Evolutionary conservation across 2,888 invertebrate genomes (phyloP).

Genomic region (Noctua janthina): DNA sequence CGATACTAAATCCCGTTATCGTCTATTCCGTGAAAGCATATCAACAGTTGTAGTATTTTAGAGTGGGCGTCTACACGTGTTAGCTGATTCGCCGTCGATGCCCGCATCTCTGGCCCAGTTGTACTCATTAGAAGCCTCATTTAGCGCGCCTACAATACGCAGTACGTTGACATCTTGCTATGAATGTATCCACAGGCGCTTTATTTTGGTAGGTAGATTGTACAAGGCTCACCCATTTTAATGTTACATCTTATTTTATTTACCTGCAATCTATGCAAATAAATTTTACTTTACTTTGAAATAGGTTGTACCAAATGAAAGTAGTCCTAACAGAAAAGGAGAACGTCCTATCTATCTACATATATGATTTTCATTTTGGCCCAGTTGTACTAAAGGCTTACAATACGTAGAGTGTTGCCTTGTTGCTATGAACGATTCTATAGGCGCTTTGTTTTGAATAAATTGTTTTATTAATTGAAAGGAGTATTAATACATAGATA

Average conservation of each 20-base stretch:
- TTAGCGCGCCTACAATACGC: constrained; percentile 42
- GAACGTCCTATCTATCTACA: neutral
- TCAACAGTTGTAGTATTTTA: constrained; percentile 47
- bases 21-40: constrained; percentile 4
- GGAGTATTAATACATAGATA: neutral
- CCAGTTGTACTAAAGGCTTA: constrained; percentile 4
- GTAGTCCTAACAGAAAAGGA: neutral
- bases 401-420: constrained; percentile 44
- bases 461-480: neutral
- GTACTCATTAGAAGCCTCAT: constrained; percentile 14
- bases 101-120: constrained; percentile 5
- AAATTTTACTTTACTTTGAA: too few relatives aligned
- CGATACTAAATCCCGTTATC: neutral
- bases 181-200: constrained; percentile 18
- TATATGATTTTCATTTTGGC: too few relatives aligned
- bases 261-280: too few relatives aligned
- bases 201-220: neutral
- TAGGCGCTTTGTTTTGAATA: constrained; percentile 16
- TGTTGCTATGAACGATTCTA: constrained; percentile 19
- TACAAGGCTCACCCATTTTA: too few relatives aligned
- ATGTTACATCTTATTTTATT: too few relatives aligned
- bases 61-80: constrained; percentile 42
- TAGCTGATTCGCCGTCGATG: constrained; percentile 11
- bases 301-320: neutral
- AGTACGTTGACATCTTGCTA: constrained; percentile 44